Evolutionary conservation across 2,888 invertebrate species (phyloP), one percentile per base, ranked within the genome.

Genomic region (Drosophila greeni): DNA sequence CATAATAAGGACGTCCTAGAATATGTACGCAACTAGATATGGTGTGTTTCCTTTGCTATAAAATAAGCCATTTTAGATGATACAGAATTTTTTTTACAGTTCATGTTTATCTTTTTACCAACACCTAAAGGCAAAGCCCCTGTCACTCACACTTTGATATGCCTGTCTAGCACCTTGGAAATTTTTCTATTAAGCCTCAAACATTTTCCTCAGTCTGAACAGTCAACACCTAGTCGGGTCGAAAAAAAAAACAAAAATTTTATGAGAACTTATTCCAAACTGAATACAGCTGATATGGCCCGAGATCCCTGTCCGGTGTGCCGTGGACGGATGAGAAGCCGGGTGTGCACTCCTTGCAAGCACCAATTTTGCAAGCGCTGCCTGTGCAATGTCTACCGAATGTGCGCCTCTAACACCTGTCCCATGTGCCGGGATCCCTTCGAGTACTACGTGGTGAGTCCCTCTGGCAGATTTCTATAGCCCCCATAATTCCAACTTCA

Each of bases 281-380:
- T 18, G 2, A 45, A 34, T 9, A 7, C 5, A 20, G 26, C 20
- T 14, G 53, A 60, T 55, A 81, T 81, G 20, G 6, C 52, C 5
- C 39, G 56, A 39, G 75, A 75, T 37, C 18, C 2, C 7, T 79
- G 79, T 16, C 20, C 72, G 2, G 59, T 79, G 14, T 79, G 79
- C 11, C 49, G 82, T 16, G 16, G 54, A 14, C 59, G 43, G 33
- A 67, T 76, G 29, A 76, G 33, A 18, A 39, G 47, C 5, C 34
- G 34, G 24, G 79, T 84, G 23, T 70, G 60, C 39, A 74, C 59
- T 1, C 64, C 64, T 0, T 84, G 79, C 54, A 60, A 64, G 26
- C 79, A 79, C 37, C 52, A 59, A 8, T 84, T 79, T 23, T 79
- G 79, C 52, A 70, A 74, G 31, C 29, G 37, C 3, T 79, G 79